phyloP scores from a whole-genome alignment of 2,113 vertebrate genomes.

The Cephalopterus ornatus region DNA sequence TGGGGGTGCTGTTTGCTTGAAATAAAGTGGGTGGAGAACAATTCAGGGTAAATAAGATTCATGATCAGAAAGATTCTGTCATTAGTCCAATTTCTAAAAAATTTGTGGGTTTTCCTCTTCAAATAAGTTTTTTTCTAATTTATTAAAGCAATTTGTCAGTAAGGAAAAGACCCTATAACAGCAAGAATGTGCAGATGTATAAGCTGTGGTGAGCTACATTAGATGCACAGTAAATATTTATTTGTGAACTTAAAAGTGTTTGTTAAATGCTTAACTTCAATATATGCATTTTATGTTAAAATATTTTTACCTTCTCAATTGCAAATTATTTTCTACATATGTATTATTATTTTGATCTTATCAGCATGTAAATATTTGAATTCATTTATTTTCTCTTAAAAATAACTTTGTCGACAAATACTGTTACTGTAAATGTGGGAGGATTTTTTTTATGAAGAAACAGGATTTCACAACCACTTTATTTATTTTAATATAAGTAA shows the following conservation, averaged over 20 bases:
- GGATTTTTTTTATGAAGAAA: background rate
- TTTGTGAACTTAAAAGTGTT: background rate
- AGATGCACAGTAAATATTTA: background rate
- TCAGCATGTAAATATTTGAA: background rate
- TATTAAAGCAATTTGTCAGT: background rate
- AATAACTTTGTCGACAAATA: background rate
- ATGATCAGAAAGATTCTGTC: conserved; percentile 23
- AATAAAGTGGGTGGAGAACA: conserved; percentile 56
- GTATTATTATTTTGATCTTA: background rate
- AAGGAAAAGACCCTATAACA: background rate
- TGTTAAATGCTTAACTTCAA: background rate
- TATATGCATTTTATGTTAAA: background rate
- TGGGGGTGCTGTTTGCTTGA: conserved; percentile 57
- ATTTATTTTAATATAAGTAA: background rate
- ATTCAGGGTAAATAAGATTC: conserved; percentile 37
- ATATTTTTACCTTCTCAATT: background rate
- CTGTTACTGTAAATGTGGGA: background rate
- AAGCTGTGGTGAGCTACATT: background rate
- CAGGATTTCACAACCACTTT: background rate
- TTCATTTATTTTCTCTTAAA: background rate
- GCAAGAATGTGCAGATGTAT: background rate
- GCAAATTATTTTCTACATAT: background rate
- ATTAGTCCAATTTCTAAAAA: conserved; percentile 16
- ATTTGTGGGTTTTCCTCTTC: background rate
- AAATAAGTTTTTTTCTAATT: background rate